Conservation (phyloP, 2,113 vertebrate species). For the Vidua macroura region DNA sequence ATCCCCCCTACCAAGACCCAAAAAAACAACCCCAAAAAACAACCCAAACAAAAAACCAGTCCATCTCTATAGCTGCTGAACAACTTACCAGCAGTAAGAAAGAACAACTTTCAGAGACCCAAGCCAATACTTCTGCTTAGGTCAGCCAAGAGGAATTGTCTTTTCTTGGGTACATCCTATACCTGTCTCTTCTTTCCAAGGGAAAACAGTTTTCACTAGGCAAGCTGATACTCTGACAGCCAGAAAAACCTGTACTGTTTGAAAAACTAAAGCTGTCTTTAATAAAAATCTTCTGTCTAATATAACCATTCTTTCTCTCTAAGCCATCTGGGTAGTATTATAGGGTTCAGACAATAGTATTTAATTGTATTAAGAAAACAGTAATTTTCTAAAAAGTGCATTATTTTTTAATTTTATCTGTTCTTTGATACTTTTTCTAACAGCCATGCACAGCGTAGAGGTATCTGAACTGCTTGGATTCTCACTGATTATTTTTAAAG, state of each 20-base stretch:
- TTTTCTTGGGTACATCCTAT: background rate
- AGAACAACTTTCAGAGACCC: background rate
- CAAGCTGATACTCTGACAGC: background rate
- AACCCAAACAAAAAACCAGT: background rate
- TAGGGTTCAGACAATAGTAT: background rate
- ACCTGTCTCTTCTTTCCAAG: background rate
- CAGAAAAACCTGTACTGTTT: background rate
- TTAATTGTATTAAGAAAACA: background rate
- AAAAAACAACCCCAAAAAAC: background rate
- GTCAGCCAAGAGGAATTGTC: slow-evolving; percentile 31
- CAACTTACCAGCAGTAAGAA: background rate
- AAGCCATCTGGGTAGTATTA: background rate
- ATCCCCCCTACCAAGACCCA: too few relatives aligned
- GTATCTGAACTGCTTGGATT: slow-evolving; percentile 8
- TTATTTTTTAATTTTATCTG: background rate
- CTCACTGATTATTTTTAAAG: slow-evolving; percentile 17
- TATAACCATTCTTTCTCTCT: background rate
- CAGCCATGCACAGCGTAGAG: background rate
- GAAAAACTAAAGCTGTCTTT: background rate
- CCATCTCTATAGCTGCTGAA: background rate
- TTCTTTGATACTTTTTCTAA: background rate
- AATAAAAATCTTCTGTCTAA: background rate
- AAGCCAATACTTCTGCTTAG: background rate
- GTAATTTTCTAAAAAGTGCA: background rate
- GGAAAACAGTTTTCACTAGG: background rate